Conservation (phyloP, 2,113 vertebrate genomes). For the Bubo blakistoni region DNA sequence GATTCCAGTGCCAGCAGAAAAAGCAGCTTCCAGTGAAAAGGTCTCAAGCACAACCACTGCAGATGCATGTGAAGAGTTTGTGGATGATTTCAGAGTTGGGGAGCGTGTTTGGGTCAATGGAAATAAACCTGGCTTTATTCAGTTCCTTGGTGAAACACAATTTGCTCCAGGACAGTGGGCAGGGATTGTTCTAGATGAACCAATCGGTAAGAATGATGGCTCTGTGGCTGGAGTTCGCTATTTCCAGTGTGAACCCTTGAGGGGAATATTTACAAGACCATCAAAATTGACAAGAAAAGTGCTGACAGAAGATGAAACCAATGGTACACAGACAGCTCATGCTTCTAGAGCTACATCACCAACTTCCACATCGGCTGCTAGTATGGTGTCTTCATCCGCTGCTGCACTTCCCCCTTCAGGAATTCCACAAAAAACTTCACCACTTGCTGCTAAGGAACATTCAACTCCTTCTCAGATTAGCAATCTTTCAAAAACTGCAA, state of each 20-base stretch:
- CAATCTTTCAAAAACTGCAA: conserved; percentile 86
- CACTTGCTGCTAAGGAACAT: conserved; percentile 66
- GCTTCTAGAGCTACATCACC: conserved; percentile 84
- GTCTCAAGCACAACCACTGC: conserved; percentile 47
- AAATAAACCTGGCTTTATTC: conserved; percentile 91
- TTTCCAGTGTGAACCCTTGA: conserved; percentile 91
- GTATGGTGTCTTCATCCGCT: conserved; percentile 40
- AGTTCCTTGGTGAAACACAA: conserved; percentile 95
- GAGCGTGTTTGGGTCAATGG: conserved; percentile 99
- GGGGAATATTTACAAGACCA: conserved; percentile 94
- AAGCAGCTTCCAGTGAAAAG: conserved; percentile 71
- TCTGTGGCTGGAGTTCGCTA: conserved; percentile 94
- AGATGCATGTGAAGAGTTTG: conserved; percentile 77
- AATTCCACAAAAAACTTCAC: conserved; percentile 64
- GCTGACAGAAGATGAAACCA: conserved; percentile 83
- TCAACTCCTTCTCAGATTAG: conserved; percentile 71
- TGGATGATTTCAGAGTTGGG: conserved; percentile 87
- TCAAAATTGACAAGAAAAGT: conserved; percentile 87
- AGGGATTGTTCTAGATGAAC: conserved; percentile 92
- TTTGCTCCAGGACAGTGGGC: conserved; percentile 98
- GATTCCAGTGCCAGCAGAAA: conserved; percentile 73
- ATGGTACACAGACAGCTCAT: conserved; percentile 79
- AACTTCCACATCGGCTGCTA: conserved; percentile 73
- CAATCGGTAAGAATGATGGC: conserved; percentile 97
- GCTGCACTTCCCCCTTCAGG: conserved; percentile 50